These are phyloP conservation scores for Drosophila maculinotata DNA, from an alignment of 2,888 invertebrate species.

Conservation along the genomic window DNA sequence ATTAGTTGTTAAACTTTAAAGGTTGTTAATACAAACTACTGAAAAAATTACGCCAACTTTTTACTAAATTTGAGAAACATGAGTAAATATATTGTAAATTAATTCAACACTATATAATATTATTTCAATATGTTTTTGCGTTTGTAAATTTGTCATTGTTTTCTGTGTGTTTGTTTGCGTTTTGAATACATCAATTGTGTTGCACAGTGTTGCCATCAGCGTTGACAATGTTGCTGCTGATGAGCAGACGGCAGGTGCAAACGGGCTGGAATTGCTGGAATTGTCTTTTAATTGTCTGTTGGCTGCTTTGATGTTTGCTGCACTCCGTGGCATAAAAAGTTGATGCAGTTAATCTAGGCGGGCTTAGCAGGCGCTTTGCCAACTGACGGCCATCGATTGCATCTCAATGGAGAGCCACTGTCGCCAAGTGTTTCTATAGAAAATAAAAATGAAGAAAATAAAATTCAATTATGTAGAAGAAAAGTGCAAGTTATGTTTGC, in stretches of 20 bases:
- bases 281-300: slow-evolving; percentile 66
- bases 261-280: slow-evolving; percentile 66
- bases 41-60: no score
- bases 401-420: slow-evolving; percentile 27
- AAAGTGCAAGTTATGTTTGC: slow-evolving; percentile 13
- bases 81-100: no score
- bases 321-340: slow-evolving; percentile 30
- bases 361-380: slow-evolving; percentile 43
- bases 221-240: slow-evolving; percentile 60
- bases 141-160: no score
- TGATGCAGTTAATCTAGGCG: slow-evolving; percentile 53
- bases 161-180: not conserved
- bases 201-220: slow-evolving; percentile 30
- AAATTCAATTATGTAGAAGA: not conserved
- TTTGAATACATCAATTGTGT: not conserved
- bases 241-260: slow-evolving; percentile 71
- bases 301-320: slow-evolving; percentile 51
- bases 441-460: slow-evolving; percentile 9
- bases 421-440: slow-evolving; percentile 1
- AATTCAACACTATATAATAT: no score
- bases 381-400: slow-evolving; percentile 34
- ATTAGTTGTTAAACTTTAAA: no score
- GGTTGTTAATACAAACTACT: no score
- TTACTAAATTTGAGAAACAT: no score
- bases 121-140: no score